These are phyloP conservation scores for Oasisia sp. DNA, from an alignment of 2,888 invertebrate species.

Conservation along the genomic window DNA sequence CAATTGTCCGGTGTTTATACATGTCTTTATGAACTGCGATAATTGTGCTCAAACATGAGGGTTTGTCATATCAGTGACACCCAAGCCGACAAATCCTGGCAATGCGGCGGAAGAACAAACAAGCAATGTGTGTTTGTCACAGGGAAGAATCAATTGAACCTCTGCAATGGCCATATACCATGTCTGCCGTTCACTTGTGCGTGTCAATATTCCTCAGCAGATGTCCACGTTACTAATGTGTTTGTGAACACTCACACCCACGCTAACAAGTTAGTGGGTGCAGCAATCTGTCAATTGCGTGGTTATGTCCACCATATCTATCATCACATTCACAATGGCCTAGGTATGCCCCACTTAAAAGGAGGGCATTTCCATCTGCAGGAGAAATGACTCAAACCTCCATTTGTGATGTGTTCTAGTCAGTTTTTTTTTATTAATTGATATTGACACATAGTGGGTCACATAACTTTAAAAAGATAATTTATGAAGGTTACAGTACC, in stretches of 20 bases:
- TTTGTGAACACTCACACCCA: neutral
- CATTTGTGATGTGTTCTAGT: neutral
- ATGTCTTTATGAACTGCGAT: neutral
- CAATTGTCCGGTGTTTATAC: conserved; percentile 5
- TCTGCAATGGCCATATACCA: neutral
- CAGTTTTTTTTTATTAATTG: neutral
- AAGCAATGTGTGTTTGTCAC: conserved; percentile 10
- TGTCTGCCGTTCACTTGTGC: neutral
- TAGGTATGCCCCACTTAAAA: neutral
- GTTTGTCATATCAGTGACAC: conserved; percentile 10
- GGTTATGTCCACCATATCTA: neutral
- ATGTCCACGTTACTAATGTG: neutral
- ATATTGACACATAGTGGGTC: neutral
- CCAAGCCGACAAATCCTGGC: neutral
- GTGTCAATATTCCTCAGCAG: neutral
- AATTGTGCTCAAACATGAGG: neutral
- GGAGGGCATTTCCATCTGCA: neutral
- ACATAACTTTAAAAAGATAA: neutral
- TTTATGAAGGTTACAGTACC: neutral
- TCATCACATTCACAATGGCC: neutral
- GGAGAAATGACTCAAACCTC: neutral
- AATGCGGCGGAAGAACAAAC: neutral
- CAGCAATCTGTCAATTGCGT: neutral
- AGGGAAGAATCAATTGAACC: conserved; percentile 3
- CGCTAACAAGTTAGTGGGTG: neutral